Base-by-base conservation (phyloP, 2,113 vertebrate species). In the Archilochus colubris region DNA sequence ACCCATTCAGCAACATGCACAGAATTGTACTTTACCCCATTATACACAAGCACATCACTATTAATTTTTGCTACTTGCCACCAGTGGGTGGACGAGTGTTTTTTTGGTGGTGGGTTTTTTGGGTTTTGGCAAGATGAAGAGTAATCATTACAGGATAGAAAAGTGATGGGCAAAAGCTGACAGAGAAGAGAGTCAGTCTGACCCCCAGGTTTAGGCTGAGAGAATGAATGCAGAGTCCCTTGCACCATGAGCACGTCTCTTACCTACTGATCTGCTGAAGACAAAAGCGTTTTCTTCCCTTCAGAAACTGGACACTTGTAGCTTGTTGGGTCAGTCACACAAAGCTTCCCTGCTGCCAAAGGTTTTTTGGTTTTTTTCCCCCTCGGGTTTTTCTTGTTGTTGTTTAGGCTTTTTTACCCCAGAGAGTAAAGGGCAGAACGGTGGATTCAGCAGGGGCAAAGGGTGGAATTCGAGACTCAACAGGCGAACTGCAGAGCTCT, bases 331-430 rank as follows among this genome's bases (percentile, higher is more conserved):
- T 93, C 94, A 92, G 74, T 57, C 84, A 58, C 93, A 94, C 91
- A 94, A 94, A 95, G 95, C 91, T 79, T 93, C 95, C 93, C 95
- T 77, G 93, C 93, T 95, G 95, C 94, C 94, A 88, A 94, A 91
- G 72, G 93, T 92, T 87, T 85, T 92, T 86, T 11, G 40, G 22
- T 46, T 46, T 84, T 63, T 69, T 69, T 24, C 5, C 20, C 58
- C 70, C 63, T 79, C 51, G 81, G 51, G 70, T 89, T 96, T 96
- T 95, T 94, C 91, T 89, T 82, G 94, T 82, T 80, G 93, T 75
- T 91, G 90, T 61, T 94, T 79, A 70, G 7, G 40, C 12, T 68
- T 89, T 96, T 95, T 94, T 92, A 95, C 75, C 81, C 84, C 82
- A 8, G 84, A 89, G 95, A 91, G 84, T 94, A 96, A 96, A 97